Evolutionary conservation across 2,888 invertebrate genomes (phyloP).

Genomic region (Trypoxylon attenuatum): DNA sequence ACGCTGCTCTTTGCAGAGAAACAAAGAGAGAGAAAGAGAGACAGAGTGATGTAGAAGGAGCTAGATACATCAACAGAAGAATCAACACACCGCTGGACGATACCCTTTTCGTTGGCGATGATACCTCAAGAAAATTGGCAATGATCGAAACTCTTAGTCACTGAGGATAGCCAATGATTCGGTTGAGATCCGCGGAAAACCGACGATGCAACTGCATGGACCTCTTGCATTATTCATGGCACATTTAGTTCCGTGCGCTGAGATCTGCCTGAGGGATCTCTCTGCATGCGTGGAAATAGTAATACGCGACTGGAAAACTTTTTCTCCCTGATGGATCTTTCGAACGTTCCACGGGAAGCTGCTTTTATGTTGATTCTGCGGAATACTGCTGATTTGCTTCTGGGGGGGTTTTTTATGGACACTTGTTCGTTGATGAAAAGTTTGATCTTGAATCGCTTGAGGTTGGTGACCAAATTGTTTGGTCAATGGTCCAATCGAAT

Average conservation of each 20-base stretch:
- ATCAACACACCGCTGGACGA: not conserved
- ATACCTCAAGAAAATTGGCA: not conserved
- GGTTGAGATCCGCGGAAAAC: slow-evolving; percentile 3
- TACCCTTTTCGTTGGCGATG: too few relatives aligned
- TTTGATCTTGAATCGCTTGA: too few relatives aligned
- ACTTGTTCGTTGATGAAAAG: too few relatives aligned
- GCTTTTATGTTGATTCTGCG: too few relatives aligned
- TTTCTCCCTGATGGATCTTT: slow-evolving; percentile 13
- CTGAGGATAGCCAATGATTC: slow-evolving; percentile 29
- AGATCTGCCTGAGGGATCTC: slow-evolving; percentile 14
- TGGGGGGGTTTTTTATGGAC: too few relatives aligned
- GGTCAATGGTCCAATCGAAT: too few relatives aligned
- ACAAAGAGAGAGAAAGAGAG: too few relatives aligned
- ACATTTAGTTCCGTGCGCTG: slow-evolving; percentile 27
- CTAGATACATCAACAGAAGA: not conserved
- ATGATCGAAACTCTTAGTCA: slow-evolving; percentile 2
- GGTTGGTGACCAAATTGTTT: too few relatives aligned
- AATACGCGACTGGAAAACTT: slow-evolving; percentile 31
- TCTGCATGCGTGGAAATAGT: slow-evolving; percentile 29
- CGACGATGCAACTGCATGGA: slow-evolving; percentile 5
- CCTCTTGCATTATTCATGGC: slow-evolving; percentile 37
- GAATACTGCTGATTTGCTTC: too few relatives aligned
- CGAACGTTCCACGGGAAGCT: too few relatives aligned
- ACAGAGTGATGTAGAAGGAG: too few relatives aligned
- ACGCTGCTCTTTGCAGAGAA: too few relatives aligned